These are phyloP conservation scores for Tauraco hartlaubi DNA, from an alignment of 2,797 vertebrate genomes.

Conservation along the genomic window DNA sequence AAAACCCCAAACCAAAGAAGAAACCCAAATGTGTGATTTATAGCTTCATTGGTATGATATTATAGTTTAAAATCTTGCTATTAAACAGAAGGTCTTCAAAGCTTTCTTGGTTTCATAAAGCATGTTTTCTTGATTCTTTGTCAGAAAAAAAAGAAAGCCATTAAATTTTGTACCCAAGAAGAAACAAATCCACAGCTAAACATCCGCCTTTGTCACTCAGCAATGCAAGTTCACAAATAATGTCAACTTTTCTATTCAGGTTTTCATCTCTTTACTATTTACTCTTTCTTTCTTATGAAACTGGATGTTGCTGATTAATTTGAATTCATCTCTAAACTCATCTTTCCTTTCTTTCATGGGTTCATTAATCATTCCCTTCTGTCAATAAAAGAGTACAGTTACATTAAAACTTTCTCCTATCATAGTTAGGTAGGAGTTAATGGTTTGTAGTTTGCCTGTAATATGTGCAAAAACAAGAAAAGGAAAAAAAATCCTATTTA, in stretches of 20 bases:
- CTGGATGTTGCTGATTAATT: background rate
- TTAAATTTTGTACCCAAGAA: background rate
- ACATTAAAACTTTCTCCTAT: background rate
- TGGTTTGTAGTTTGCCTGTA: background rate
- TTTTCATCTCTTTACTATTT: constrained; percentile 3
- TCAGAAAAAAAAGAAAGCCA: background rate
- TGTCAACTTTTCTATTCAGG: background rate
- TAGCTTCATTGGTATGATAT: background rate
- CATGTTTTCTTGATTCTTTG: background rate
- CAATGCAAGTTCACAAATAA: background rate
- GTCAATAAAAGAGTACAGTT: background rate
- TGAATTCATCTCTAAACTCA: background rate
- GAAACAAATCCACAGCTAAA: background rate
- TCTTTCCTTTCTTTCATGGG: background rate
- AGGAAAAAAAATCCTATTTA: background rate
- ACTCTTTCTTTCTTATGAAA: constrained; percentile 8
- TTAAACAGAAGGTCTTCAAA: background rate
- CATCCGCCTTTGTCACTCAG: background rate
- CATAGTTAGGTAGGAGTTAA: background rate
- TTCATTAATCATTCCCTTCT: background rate
- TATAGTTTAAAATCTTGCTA: background rate
- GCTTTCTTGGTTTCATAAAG: background rate
- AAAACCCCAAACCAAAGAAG: background rate
- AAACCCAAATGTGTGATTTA: background rate
- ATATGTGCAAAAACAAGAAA: background rate